These are phyloP conservation scores for Craseonycteris thonglongyai DNA, from an alignment of 2,113 vertebrate genomes.

Conservation along the genomic window DNA sequence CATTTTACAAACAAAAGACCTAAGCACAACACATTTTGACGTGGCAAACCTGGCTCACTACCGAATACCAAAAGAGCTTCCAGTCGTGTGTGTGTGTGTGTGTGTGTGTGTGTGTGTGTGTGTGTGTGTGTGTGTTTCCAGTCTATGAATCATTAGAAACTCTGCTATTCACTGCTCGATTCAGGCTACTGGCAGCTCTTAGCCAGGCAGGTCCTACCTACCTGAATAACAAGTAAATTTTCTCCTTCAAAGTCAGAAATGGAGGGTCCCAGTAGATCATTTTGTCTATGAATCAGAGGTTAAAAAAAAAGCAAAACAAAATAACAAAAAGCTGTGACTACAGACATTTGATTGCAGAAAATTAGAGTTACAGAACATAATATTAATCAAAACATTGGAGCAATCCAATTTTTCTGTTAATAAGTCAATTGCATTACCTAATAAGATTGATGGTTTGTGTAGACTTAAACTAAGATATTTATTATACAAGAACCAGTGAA, in stretches of 20 bases:
- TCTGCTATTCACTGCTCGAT: background rate
- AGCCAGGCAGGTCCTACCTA: background rate
- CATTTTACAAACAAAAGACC: background rate
- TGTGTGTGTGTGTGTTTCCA: background rate
- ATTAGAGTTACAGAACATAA: background rate
- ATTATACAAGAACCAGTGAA: background rate
- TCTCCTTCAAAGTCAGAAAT: background rate
- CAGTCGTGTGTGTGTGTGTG: background rate
- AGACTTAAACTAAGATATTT: background rate
- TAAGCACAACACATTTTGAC: background rate
- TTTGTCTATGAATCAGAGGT: background rate
- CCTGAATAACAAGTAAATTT: background rate
- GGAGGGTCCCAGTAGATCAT: background rate
- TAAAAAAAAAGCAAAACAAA: background rate
- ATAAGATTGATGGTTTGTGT: background rate
- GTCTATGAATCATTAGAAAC: background rate
- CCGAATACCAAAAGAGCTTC: background rate
- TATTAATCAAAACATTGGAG: background rate
- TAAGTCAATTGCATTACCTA: background rate
- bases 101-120: background rate
- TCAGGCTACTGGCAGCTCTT: background rate
- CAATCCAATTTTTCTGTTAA: background rate
- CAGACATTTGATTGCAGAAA: background rate
- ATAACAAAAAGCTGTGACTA: no score
- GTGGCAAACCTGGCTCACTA: background rate